These are phyloP conservation scores for Leucoraja erinaceus DNA, from an alignment of 2,113 vertebrate species.

Conservation along the genomic window DNA sequence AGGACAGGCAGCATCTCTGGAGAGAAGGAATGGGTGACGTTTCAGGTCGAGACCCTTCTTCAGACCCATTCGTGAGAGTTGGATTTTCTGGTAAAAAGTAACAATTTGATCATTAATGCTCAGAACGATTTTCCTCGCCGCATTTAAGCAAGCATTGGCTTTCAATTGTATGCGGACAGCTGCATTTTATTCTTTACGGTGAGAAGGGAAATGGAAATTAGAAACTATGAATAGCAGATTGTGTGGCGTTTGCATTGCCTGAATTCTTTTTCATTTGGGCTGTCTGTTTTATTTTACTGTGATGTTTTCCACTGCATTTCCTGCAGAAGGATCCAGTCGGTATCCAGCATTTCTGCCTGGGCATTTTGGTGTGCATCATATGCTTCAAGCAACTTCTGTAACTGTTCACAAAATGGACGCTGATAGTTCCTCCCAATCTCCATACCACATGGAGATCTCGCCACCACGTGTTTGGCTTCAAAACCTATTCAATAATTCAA, in stretches of 20 bases:
- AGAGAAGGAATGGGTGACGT: no score
- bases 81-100: slow-evolving; percentile 12
- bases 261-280: slow-evolving; percentile 15
- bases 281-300: slow-evolving; percentile 22
- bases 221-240: background rate
- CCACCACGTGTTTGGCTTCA: background rate
- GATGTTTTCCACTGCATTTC: slow-evolving; percentile 8
- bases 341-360: background rate
- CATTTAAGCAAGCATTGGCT: background rate
- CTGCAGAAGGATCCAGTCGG: background rate
- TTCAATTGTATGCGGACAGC: background rate
- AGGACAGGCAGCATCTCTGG: no score
- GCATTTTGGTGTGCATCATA: no score
- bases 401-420: slow-evolving; percentile 9
- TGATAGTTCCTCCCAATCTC: background rate
- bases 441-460: background rate
- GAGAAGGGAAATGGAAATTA: slow-evolving; percentile 35
- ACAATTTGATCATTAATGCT: slow-evolving; percentile 28
- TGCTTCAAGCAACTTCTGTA: background rate
- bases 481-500: background rate
- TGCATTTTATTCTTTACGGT: background rate
- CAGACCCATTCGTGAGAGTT: background rate
- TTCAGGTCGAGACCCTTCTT: no score
- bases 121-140: background rate
- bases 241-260: background rate